Percentiles rank a stretch among this genome's conserved stretches.
Conservation (phyloP, 2,113 vertebrate genomes). For the Haplotaxodon microlepis region DNA sequence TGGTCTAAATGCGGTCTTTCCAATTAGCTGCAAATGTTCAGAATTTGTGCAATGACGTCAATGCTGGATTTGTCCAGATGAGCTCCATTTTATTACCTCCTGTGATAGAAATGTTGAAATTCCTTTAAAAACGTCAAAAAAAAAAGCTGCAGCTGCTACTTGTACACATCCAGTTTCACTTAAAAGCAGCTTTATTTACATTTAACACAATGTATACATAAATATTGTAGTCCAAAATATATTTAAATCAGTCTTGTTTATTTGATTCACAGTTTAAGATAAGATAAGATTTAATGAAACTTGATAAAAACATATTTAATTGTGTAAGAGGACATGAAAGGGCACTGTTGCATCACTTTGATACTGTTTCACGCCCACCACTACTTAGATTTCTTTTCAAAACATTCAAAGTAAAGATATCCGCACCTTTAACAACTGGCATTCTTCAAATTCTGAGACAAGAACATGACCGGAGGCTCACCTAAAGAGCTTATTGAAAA, state of each 20-base stretch:
- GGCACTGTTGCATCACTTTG: background rate
- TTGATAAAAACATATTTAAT: background rate
- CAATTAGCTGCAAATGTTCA: background rate
- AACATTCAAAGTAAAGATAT: constrained; percentile 32
- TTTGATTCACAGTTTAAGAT: background rate
- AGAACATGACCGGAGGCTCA: background rate
- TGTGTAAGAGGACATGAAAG: background rate
- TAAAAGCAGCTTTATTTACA: background rate
- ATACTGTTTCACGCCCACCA: background rate
- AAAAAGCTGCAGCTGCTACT: accelerated
- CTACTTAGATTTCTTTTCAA: background rate
- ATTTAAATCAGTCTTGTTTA: background rate
- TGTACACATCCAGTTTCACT: background rate
- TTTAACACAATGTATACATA: background rate
- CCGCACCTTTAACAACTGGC: background rate
- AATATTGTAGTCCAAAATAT: background rate
- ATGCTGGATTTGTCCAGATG: background rate
- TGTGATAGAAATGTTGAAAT: background rate
- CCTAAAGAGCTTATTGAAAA: background rate
- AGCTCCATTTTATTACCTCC: background rate
- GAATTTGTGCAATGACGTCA: background rate
- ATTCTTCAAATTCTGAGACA: constrained; percentile 22
- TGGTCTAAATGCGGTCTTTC: background rate
- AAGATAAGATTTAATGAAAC: background rate
- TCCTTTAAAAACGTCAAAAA: background rate